Conservation (phyloP, 1,140 invertebrate genomes). For the Papilio glaucus region DNA sequence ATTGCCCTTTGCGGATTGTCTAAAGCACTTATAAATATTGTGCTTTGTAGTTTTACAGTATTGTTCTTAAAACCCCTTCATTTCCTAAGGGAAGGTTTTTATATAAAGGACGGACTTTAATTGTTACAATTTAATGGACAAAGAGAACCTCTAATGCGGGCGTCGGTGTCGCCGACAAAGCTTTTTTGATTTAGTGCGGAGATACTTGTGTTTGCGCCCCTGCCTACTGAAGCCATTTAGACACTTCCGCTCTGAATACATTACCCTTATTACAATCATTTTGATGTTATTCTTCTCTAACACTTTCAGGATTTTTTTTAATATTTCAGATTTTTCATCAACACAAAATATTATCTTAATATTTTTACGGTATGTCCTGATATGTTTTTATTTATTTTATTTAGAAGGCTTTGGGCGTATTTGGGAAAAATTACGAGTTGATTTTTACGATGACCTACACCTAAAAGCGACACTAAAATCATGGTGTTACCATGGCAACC, state of each 20-base stretch:
- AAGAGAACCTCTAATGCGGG: slow-evolving; percentile 33
- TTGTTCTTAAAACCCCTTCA: slow-evolving; percentile 17
- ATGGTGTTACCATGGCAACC: no score
- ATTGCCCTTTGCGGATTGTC: no score
- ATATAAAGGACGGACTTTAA: slow-evolving; percentile 23
- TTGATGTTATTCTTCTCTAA: background rate
- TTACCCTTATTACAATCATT: slow-evolving; percentile 8
- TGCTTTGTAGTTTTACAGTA: slow-evolving; percentile 2
- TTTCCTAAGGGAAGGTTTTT: slow-evolving; percentile 11
- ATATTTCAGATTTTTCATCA: no score
- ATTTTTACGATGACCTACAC: no score
- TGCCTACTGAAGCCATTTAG: slow-evolving; percentile 24
- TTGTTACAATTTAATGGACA: slow-evolving; percentile 33
- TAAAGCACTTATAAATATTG: background rate
- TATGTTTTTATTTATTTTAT: no score
- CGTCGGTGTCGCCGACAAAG: slow-evolving; percentile 24
- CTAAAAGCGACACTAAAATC: no score
- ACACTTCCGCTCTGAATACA: slow-evolving; percentile 2
- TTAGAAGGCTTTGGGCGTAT: no score
- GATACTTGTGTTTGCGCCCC: slow-evolving; percentile 27
- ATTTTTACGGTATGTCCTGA: no score
- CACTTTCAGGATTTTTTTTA: no score
- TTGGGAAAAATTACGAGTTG: no score
- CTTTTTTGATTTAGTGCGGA: slow-evolving; percentile 31
- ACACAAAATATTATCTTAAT: no score